Evolutionary conservation across 1,140 invertebrate genomes (phyloP), one percentile per base, ranked within the genome.

Genomic region (Oncopeltus fasciatus): DNA sequence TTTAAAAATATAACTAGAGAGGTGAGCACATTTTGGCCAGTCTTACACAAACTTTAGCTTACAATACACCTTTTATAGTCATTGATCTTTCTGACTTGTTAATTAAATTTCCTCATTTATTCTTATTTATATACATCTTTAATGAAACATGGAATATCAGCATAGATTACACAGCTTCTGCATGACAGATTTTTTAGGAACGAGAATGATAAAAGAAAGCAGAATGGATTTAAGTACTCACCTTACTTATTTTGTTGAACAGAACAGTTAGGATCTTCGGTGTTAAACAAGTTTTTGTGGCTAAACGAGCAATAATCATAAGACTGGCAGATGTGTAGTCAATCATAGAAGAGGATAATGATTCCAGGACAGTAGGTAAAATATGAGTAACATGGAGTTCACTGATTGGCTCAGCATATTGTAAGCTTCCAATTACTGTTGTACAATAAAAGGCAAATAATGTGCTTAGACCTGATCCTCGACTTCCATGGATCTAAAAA

Each of bases 391-490:
- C 71, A 59, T 89, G 80, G 49, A 78, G 70, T 68, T 94, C 89
- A 0, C 75, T 79, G 1, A 18, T 69, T 67, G 47, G 43, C 2
- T 21, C 75, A 68, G 0, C 70, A 70, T 49, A 74, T 70, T 65
- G 86, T 78, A 29, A 91, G 20, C 81, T 78, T 2, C 87, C 87
- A 57, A 88, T 77, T 2, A 87, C 71, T 1, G 83, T 80, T 1
- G 82, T 82, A 60, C 85, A 83, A 69, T 86, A 90, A 72, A 92
- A 92, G 2, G 84, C 83, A 68, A 88, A 84, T 9, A 87, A 74
- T 1, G 84, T 83, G 56, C 81, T 82, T 12, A 91, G 72, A 18
- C 78, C 75, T 31, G 76, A 71, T 1, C 82, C 80, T 60, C 79
- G 74, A 2, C 78, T 73, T 8, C 75, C 75, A 72, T 82, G 79